A percentile compares a stretch with the other conserved stretches of the same genome.
Conservation (phyloP, 2,888 invertebrate species). For the Eucriotettix oculatus region DNA sequence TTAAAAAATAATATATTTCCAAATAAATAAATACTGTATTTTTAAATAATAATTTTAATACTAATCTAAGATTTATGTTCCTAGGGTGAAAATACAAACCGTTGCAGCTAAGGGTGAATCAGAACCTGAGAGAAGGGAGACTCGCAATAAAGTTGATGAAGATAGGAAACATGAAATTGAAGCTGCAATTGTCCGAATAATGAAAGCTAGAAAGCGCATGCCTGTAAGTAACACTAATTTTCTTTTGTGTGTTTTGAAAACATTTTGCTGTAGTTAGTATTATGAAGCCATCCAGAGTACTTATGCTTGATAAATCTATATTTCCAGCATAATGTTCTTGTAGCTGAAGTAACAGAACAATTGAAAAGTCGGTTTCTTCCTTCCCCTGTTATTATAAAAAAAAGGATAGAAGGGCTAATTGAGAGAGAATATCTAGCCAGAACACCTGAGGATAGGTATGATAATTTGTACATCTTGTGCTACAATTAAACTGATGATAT, state of each 20-base stretch:
- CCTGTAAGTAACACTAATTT: conserved; percentile 34
- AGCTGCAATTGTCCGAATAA: conserved; percentile 96
- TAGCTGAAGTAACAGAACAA: conserved; percentile 95
- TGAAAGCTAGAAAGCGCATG: conserved; percentile 95
- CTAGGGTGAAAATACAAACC: conserved; percentile 80
- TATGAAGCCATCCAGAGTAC: background rate
- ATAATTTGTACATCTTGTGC: background rate
- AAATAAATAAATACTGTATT: no score
- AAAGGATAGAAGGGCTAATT: conserved; percentile 97
- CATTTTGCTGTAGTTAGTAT: background rate
- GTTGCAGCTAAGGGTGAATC: conserved; percentile 93
- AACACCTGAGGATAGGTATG: conserved; percentile 74
- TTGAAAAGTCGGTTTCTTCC: conserved; percentile 93
- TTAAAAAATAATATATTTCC: no score
- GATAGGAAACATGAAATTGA: conserved; percentile 99
- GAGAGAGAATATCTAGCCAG: conserved; percentile 97
- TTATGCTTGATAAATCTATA: background rate
- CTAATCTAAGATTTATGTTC: background rate
- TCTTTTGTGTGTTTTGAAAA: background rate
- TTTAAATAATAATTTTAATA: background rate
- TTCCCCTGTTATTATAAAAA: conserved; percentile 95
- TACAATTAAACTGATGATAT: background rate
- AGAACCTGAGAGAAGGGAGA: conserved; percentile 97
- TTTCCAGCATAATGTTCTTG: conserved; percentile 73
- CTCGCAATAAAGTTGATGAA: conserved; percentile 94